Percentiles rank a stretch among this genome's conserved stretches.
Evolutionary conservation across 1,140 invertebrate species (phyloP).

Genomic region (Pseudomyrmex gracilis): DNA sequence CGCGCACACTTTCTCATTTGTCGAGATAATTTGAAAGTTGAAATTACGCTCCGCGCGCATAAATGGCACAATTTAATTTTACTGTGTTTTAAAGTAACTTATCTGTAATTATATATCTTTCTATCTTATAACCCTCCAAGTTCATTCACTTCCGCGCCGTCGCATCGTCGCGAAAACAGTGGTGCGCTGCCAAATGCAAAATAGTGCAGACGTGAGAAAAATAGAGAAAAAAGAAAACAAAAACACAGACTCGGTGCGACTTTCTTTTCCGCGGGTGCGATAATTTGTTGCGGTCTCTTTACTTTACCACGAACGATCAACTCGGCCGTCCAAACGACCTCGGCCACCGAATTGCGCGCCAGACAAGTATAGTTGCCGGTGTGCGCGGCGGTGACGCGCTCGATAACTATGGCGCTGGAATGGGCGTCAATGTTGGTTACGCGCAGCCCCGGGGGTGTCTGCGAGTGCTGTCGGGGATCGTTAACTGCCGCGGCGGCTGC

Average conservation of each 20-base stretch:
- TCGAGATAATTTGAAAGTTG: too few relatives aligned
- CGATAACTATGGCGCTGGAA: conserved; percentile 95
- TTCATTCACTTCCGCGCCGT: not conserved
- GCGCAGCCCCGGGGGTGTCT: conserved; percentile 77
- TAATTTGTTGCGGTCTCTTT: conserved; percentile 45
- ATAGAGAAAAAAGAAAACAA: conserved; percentile 21
- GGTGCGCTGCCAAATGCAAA: conserved; percentile 70
- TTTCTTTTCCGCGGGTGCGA: conserved; percentile 30
- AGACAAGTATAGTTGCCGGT: conserved; percentile 96
- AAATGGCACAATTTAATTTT: too few relatives aligned
- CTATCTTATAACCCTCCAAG: not conserved
- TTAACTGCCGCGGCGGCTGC: conserved; percentile 83
- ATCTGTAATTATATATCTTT: not conserved
- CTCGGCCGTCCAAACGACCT: conserved; percentile 87
- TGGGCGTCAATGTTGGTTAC: conserved; percentile 91
- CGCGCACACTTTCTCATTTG: too few relatives aligned
- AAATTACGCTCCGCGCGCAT: too few relatives aligned
- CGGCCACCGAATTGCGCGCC: conserved; percentile 93
- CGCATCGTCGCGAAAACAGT: conserved; percentile 39
- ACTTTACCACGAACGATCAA: conserved; percentile 90
- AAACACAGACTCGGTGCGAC: conserved; percentile 58
- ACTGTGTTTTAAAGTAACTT: too few relatives aligned
- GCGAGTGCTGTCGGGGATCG: conserved; percentile 67
- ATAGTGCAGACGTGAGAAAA: conserved; percentile 49
- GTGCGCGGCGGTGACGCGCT: conserved; percentile 93